Percentiles rank a stretch among this genome's conserved stretches.
phyloP scores from a whole-genome alignment of 2,113 vertebrate genomes.

The Prietella phreatophila region DNA sequence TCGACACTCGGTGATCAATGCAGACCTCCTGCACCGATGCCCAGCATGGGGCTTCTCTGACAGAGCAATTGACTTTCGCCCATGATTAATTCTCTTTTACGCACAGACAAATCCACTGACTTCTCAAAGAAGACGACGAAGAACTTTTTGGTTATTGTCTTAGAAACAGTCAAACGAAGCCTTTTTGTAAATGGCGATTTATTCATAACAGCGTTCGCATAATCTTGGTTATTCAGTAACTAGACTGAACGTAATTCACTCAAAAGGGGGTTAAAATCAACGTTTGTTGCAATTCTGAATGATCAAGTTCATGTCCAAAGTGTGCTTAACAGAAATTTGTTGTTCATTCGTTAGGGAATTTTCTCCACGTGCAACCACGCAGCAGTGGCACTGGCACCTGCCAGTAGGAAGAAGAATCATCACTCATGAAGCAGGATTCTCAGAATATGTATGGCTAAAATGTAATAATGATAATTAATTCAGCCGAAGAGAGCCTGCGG shows the following conservation, averaged over 20 bases:
- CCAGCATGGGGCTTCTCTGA: neutral
- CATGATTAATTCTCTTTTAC: conserved; percentile 9
- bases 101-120: neutral
- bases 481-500: neutral
- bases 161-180: neutral
- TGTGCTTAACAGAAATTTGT: neutral
- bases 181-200: neutral
- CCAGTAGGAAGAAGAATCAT: neutral
- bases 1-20: conserved; percentile 8
- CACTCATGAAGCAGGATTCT: neutral
- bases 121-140: neutral
- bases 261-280: neutral
- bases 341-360: neutral
- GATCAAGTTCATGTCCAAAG: neutral
- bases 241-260: neutral
- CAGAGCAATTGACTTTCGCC: conserved; percentile 13
- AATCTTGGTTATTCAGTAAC: neutral
- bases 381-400: neutral
- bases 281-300: neutral
- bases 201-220: neutral
- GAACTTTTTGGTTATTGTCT: neutral
- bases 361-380: neutral
- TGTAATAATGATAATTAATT: neutral
- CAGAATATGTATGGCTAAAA: neutral
- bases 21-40: neutral